Percentiles rank a stretch among this genome's conserved stretches.
Conservation (phyloP, 2,888 invertebrate species). For the Pammene fasciana region DNA sequence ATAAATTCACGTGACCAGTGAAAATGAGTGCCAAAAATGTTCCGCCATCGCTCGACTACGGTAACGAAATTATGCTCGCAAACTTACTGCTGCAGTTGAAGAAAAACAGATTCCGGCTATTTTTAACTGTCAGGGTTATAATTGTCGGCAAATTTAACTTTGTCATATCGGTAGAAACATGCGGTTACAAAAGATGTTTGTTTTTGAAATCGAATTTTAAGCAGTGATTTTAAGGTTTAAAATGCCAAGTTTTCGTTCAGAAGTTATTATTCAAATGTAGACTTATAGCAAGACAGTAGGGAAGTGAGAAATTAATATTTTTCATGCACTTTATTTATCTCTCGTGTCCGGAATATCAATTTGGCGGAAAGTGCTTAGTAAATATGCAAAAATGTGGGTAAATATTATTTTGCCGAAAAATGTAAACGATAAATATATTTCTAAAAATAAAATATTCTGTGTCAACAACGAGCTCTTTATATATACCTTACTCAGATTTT, state of each 20-base stretch:
- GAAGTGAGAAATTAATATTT: conserved; percentile 37
- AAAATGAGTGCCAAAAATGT: conserved; percentile 37
- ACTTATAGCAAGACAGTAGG: conserved; percentile 10
- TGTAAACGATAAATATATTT: too few relatives aligned
- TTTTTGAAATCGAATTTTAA: conserved; percentile 3
- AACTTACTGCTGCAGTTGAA: conserved; percentile 10
- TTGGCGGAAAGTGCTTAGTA: background rate
- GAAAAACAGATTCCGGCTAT: background rate
- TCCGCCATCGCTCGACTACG: conserved; percentile 8
- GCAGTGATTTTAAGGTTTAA: background rate
- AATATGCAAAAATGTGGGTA: background rate
- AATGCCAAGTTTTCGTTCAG: background rate
- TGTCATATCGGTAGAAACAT: conserved; percentile 13
- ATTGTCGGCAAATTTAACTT: conserved; percentile 8
- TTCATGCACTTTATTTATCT: conserved; percentile 28
- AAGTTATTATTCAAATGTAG: conserved; percentile 32
- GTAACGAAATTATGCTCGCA: conserved; percentile 31
- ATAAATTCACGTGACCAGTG: conserved; percentile 34
- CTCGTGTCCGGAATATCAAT: conserved; percentile 5
- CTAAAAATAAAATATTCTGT: too few relatives aligned
- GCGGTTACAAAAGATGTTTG: conserved; percentile 17
- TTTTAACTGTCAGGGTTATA: background rate
- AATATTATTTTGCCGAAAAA: background rate
- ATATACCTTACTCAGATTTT: too few relatives aligned
- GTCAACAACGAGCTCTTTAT: too few relatives aligned